These are phyloP conservation scores for Urocolius indicus DNA, from an alignment of 2,113 vertebrate species.

Conservation along the genomic window DNA sequence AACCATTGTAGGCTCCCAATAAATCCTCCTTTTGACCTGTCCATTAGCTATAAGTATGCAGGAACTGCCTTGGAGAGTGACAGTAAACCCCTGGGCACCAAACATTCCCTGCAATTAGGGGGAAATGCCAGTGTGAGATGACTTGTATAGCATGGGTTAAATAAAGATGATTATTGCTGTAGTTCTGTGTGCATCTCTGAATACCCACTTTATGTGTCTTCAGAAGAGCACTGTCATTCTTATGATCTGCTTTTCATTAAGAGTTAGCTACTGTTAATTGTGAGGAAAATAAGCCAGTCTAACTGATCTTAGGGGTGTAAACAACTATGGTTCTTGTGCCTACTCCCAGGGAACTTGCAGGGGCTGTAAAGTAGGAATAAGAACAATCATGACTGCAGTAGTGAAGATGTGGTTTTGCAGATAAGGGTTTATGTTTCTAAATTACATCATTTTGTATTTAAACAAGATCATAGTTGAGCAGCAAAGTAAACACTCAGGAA, in stretches of 20 bases:
- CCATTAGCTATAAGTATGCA: background rate
- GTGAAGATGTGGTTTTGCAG: background rate
- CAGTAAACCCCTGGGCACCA: background rate
- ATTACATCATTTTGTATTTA: background rate
- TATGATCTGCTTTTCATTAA: conserved; percentile 36
- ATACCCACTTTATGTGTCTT: conserved; percentile 49
- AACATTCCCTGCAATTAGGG: background rate
- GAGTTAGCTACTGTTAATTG: conserved; percentile 24
- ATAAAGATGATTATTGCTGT: conserved; percentile 28
- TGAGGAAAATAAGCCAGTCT: background rate
- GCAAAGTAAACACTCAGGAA: background rate
- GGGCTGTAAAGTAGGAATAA: background rate
- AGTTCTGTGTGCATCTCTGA: conserved; percentile 16
- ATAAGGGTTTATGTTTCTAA: background rate
- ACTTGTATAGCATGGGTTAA: background rate
- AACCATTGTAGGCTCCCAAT: background rate
- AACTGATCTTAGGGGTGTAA: background rate
- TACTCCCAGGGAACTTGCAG: background rate
- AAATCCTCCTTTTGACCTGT: background rate
- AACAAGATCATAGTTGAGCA: background rate
- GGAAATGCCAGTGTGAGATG: conserved; percentile 17
- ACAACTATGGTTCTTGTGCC: background rate
- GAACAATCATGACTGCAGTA: background rate
- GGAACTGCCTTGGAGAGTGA: conserved; percentile 1
- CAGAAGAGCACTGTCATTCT: background rate